Evolutionary conservation across 1,140 invertebrate genomes (phyloP), one percentile per base, ranked within the genome.

Genomic region (Rhagoletis pomonella): DNA sequence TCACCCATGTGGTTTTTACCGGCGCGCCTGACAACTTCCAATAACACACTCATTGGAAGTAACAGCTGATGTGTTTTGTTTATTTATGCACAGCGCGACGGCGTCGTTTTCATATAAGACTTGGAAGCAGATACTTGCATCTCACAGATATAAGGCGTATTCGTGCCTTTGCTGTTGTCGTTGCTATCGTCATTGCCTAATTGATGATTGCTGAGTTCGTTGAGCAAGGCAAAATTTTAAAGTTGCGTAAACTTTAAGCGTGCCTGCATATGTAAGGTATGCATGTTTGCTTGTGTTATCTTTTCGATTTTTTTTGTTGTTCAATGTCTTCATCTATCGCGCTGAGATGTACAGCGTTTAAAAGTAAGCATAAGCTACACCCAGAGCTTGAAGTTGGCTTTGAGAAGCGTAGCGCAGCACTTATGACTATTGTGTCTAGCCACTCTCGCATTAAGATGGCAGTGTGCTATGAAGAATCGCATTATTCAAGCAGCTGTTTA

Each of bases 41-140:
- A 55, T 81, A 17, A 3, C 9, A 7, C 60, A 5, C 73, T 81
- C 47, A 81, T n/a, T 81, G 73, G 73, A 81, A 81, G 44, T 29
- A 81, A 81, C 73, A 81, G 73, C 73, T 81, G 73, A 55, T 81
- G 42, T 42, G 47, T 7, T 81, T 81, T 81, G 73, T 81, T 81
- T 81, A 81, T 81, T 81, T 81, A n/a, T n/a, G n/a, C n/a, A 7
- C 17, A 55, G 73, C 17, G 42, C 44, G 50, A 19, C n/a, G n/a
- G 2, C 17, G 47, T 19, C 47, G 73, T 4, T n/a, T 9, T 55
- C 17, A 81, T 81, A 81, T 81, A 81, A 81, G 55, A 19, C 9
- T 5, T 50, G 19, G 44, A 44, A 55, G 42, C 73, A 7, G 47
- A 58, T 44, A 55, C 44, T 81, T 81, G 5, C 55, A 81, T 73